A percentile compares a stretch with the other conserved stretches of the same genome.
These are phyloP conservation scores for Scelioninae gen. 1 DNA, from an alignment of 2,888 invertebrate genomes.

Conservation along the genomic window DNA sequence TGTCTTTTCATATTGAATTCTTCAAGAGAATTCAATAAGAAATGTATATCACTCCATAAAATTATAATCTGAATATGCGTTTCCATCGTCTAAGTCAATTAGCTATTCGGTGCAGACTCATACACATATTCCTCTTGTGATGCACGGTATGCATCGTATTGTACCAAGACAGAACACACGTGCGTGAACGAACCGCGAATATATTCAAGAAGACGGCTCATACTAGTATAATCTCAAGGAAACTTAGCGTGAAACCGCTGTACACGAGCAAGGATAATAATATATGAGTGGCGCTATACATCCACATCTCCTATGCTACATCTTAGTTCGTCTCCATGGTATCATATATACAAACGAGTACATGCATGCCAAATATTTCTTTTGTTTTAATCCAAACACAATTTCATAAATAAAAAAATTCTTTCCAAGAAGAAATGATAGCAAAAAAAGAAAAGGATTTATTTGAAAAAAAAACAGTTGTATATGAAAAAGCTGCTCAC, in stretches of 20 bases:
- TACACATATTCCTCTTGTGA: constrained; percentile 28
- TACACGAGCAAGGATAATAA: constrained; percentile 55
- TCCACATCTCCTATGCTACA: constrained; percentile 31
- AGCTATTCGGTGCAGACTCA: constrained; percentile 45
- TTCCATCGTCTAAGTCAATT: constrained; percentile 63
- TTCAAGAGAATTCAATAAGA: constrained; percentile 20
- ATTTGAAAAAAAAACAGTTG: not conserved
- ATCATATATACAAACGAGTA: not conserved
- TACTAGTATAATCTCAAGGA: constrained; percentile 78
- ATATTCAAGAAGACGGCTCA: constrained; percentile 79
- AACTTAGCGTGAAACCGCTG: constrained; percentile 73
- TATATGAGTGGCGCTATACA: constrained; percentile 51
- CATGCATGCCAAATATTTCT: constrained; percentile 33
- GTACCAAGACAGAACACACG: constrained; percentile 52
- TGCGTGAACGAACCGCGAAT: constrained; percentile 70
- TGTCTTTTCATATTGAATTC: constrained; percentile 13
- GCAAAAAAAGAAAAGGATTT: not conserved
- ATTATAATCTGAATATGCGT: constrained; percentile 48
- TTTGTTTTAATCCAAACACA: constrained; percentile 18
- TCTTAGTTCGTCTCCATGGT: constrained; percentile 46
- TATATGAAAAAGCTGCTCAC: not conserved
- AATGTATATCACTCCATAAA: constrained; percentile 39
- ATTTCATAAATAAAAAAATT: constrained; percentile 11
- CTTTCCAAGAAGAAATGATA: not conserved
- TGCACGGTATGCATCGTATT: constrained; percentile 51